phyloP scores from a whole-genome alignment of 2,888 invertebrate species.

The Cepaea hortensis region DNA sequence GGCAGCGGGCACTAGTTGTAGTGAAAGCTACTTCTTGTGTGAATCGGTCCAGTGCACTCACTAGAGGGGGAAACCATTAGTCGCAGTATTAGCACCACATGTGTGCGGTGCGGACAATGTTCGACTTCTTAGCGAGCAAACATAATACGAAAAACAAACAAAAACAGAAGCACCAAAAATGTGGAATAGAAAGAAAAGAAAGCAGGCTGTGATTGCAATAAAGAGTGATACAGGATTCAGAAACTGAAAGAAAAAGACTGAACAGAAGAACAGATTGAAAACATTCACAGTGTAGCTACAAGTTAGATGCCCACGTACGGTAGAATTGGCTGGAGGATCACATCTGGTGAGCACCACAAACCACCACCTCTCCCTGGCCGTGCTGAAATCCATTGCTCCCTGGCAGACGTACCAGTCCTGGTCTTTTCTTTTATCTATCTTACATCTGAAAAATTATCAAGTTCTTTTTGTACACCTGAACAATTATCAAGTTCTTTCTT shows the following conservation, averaged over 20 bases:
- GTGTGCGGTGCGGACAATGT: too few relatives aligned
- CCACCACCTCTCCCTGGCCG: slow-evolving; percentile 94
- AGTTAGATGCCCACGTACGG: background rate
- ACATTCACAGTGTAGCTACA: background rate
- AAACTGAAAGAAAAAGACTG: background rate
- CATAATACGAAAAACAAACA: background rate
- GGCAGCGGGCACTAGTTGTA: too few relatives aligned
- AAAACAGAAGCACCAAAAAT: background rate
- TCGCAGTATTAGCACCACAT: too few relatives aligned
- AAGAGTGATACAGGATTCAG: background rate
- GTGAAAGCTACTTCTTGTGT: too few relatives aligned
- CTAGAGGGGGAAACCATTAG: too few relatives aligned
- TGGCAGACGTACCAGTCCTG: slow-evolving; percentile 66
- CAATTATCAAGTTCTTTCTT: too few relatives aligned
- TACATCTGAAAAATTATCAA: slow-evolving; percentile 18
- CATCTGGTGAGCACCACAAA: slow-evolving; percentile 91
- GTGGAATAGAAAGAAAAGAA: background rate
- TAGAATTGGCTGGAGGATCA: slow-evolving; percentile 76
- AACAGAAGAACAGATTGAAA: too few relatives aligned
- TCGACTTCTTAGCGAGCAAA: too few relatives aligned
- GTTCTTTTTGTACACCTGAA: too few relatives aligned
- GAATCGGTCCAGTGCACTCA: too few relatives aligned
- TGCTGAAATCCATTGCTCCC: slow-evolving; percentile 82
- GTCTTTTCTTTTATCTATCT: background rate
- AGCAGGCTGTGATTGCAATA: background rate